Conservation (phyloP, 2,797 vertebrate genomes). For the Heteromormyrus szaboi region DNA sequence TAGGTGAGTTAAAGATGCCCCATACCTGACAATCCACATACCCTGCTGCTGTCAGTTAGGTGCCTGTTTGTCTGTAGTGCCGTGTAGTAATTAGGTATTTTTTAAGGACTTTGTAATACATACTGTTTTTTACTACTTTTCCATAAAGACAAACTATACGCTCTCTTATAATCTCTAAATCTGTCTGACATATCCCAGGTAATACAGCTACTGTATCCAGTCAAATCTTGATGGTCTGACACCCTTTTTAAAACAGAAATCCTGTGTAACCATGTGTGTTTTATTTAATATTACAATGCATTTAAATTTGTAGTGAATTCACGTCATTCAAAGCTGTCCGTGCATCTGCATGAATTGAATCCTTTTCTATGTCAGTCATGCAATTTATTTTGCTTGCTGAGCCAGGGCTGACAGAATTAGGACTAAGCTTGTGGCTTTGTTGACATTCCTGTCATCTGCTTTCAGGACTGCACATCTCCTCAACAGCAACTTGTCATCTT, state of each 20-base stretch:
- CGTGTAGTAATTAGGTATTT: neutral
- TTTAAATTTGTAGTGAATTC: neutral
- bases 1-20: neutral
- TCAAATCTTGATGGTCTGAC: neutral
- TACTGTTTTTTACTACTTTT: neutral
- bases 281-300: neutral
- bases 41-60: neutral
- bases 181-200: neutral
- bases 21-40: neutral
- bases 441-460: neutral
- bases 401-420: neutral
- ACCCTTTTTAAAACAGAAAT: neutral
- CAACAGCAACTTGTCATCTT: neutral
- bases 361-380: neutral
- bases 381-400: neutral
- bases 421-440: neutral
- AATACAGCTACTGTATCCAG: neutral
- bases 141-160: neutral
- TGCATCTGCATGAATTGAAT: neutral
- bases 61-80: neutral
- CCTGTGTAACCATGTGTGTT: neutral
- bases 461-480: neutral
- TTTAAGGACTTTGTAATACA: neutral
- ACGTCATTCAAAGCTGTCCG: neutral
- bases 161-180: neutral